These are phyloP conservation scores for Clostera curtula DNA, from an alignment of 2,888 invertebrate species.

Conservation along the genomic window DNA sequence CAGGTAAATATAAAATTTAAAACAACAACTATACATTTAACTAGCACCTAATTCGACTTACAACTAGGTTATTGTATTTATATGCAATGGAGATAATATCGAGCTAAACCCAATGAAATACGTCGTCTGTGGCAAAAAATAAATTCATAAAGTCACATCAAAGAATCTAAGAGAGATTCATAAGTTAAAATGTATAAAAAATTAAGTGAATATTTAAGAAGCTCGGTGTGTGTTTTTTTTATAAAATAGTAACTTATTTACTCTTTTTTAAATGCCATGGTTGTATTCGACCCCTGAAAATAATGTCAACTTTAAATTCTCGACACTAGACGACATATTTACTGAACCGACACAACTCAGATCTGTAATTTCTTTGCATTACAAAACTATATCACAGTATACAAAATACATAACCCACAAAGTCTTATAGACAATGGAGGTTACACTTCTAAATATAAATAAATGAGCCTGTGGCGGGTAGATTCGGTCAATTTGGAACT, in stretches of 20 bases:
- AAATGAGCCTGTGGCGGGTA: constrained; percentile 7
- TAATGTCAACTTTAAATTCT: too few relatives aligned
- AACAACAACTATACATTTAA: constrained; percentile 25
- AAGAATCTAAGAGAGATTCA: too few relatives aligned
- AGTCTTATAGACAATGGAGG: constrained; percentile 43
- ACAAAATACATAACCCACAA: constrained; percentile 50
- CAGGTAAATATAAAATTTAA: constrained; percentile 16
- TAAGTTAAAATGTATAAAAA: too few relatives aligned
- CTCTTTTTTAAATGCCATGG: too few relatives aligned
- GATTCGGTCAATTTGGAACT: background rate
- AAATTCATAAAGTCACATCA: too few relatives aligned
- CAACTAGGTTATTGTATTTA: constrained; percentile 24
- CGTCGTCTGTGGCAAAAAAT: too few relatives aligned
- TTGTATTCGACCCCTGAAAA: too few relatives aligned
- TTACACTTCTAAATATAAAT: constrained; percentile 24
- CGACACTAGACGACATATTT: constrained; percentile 5
- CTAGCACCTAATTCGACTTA: constrained; percentile 41
- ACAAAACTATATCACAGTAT: constrained; percentile 69
- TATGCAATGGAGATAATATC: constrained; percentile 19
- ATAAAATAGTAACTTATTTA: too few relatives aligned
- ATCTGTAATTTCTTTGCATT: constrained; percentile 36
- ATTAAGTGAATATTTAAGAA: too few relatives aligned
- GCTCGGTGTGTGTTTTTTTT: too few relatives aligned
- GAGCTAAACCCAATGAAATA: background rate
- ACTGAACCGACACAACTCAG: constrained; percentile 13